A percentile compares a stretch with the other conserved stretches of the same genome.
phyloP scores from a whole-genome alignment of 2,113 vertebrate species.

The Vidua chalybeata region DNA sequence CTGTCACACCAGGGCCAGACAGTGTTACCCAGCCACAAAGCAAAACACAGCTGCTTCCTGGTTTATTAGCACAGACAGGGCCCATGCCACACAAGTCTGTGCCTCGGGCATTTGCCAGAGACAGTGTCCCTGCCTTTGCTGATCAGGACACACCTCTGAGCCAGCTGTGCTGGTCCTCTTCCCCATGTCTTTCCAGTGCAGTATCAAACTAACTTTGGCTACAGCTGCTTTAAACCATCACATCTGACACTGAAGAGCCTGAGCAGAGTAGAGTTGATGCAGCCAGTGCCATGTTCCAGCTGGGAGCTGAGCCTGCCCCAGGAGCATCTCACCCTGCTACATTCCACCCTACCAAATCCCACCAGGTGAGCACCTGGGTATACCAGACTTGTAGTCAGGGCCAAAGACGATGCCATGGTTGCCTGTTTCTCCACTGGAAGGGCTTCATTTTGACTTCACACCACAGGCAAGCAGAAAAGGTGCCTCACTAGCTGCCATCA shows the following conservation, averaged over 20 bases:
- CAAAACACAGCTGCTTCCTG: not conserved
- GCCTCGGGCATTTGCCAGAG: not conserved
- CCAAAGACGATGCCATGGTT: not conserved
- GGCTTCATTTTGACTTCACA: not conserved
- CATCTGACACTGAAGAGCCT: not conserved
- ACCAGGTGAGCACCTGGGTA: not conserved
- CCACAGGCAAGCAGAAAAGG: not conserved
- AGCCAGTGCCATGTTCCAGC: not conserved
- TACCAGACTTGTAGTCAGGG: not conserved
- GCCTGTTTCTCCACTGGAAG: not conserved
- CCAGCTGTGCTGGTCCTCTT: fast-evolving
- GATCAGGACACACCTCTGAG: not conserved
- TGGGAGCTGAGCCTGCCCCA: not conserved
- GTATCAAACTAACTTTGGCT: not conserved
- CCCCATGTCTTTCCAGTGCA: not conserved
- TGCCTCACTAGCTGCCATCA: not conserved
- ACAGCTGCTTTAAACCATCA: not conserved
- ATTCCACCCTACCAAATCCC: not conserved
- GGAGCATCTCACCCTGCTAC: not conserved
- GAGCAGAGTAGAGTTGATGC: not conserved
- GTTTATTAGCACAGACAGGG: not conserved
- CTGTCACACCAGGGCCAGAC: not conserved
- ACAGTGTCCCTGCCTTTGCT: not conserved
- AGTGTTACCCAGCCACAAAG: not conserved
- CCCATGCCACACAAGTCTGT: not conserved